phyloP scores from a whole-genome alignment of 2,797 vertebrate genomes.

The Enteromius trimaculatus region DNA sequence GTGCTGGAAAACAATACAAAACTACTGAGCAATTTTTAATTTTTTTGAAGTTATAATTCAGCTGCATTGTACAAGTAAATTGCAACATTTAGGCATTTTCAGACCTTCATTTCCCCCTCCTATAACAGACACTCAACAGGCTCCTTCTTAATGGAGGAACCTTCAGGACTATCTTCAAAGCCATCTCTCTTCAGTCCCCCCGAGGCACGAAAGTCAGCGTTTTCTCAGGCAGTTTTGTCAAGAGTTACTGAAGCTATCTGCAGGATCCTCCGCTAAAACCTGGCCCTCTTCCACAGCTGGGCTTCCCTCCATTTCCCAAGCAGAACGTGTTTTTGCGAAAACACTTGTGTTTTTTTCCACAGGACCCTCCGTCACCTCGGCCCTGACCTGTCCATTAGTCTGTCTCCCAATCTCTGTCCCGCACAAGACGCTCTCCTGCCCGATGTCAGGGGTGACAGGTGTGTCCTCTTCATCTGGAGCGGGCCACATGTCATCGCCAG shows the following conservation, averaged over 20 bases:
- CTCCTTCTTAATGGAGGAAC: conserved; percentile 46
- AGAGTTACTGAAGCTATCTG: conserved; percentile 19
- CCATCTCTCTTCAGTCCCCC: conserved; percentile 3
- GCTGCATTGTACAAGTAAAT: not conserved
- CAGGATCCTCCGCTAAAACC: conserved; percentile 59
- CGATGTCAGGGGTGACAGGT: conserved; percentile 69
- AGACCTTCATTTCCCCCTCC: conserved; percentile 60
- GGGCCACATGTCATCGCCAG: conserved; percentile 66
- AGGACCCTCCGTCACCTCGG: conserved; percentile 71
- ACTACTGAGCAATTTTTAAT: not conserved
- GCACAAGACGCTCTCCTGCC: conserved; percentile 72
- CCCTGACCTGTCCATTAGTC: conserved; percentile 66
- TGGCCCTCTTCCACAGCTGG: conserved; percentile 66
- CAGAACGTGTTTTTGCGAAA: conserved; percentile 60
- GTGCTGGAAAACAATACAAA: not conserved
- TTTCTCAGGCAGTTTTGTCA: conserved; percentile 6
- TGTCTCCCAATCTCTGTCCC: conserved; percentile 72
- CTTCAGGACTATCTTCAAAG: conserved; percentile 27
- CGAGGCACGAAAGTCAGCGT: not conserved
- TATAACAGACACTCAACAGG: conserved; percentile 40
- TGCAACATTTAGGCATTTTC: conserved; percentile 66
- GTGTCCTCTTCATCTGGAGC: conserved; percentile 70
- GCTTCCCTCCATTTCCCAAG: conserved; percentile 64
- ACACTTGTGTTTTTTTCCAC: not conserved
- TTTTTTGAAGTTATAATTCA: not conserved